Base-by-base conservation (phyloP, 2,888 invertebrate genomes). In the Tipula lateralis region DNA sequence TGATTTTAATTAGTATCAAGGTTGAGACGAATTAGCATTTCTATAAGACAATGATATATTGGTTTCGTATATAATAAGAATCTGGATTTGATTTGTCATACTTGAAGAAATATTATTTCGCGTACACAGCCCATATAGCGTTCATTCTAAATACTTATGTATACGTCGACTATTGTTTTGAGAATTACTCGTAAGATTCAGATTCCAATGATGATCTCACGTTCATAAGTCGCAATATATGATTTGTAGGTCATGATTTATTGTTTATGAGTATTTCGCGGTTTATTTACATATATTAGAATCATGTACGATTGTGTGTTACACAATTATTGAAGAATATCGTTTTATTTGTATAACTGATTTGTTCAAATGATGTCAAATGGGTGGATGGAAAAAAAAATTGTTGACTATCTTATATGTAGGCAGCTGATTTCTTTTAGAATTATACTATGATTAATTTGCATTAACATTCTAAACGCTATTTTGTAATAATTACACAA, bases 271-370 rank as follows among this genome's bases (percentile, higher is more conserved):
- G 4, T 66, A 66, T 0, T 24, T 66, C 66, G 24, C 66, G 66
- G 66, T 66, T 66, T 66, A 66, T 66, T 66, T 66, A 66, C 66
- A 66, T 66, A 66, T 9, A 66, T 66, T 66, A 66, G 66, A 66
- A 24, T 66, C n/a, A 6, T 32, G 32, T 9, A 66, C 66, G 9
- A 66, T 7, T 24, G 2, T 44, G 16, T 50, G 66, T 66, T 66
- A 66, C 24, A 24, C 24, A 66, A 66, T 66, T 7, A 24, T 36
- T 12, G 36, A 36, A 36, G 9, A 36, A 36, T 24, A 66, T 24
- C 66, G 24, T 66, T 66, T 66, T 66, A 24, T 66, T 66, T 66
- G 66, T 24, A 9, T 66, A 66, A 66, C 24, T 24, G 66, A 66
- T 66, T 24, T 66, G 66, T 24, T 19, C 66, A 66, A 66, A 24